phyloP scores from a whole-genome alignment of 1,140 invertebrate species.

The Drosophila chauvacae region DNA sequence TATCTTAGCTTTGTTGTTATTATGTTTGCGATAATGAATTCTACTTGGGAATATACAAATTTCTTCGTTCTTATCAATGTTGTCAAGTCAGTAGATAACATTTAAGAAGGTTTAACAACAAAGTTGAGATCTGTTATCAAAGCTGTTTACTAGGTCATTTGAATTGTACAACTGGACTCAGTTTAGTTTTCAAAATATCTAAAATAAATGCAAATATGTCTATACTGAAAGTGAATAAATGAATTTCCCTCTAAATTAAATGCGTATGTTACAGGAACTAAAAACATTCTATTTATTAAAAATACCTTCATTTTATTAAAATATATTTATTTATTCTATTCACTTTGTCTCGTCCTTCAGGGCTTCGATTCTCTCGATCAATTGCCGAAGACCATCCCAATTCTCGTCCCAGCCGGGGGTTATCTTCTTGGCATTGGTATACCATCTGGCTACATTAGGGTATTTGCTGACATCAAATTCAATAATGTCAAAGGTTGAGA shows the following conservation, averaged over 20 bases:
- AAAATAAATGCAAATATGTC: neutral
- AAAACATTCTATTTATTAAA: neutral
- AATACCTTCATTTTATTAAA: neutral
- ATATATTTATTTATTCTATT: neutral
- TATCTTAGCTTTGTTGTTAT: neutral
- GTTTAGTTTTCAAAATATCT: neutral
- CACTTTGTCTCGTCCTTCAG: conserved; percentile 1
- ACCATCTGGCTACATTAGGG: conserved; percentile 89
- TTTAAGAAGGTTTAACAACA: neutral
- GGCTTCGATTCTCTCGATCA: conserved; percentile 1
- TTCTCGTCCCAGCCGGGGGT: conserved; percentile 91
- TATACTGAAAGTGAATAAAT: too few relatives aligned
- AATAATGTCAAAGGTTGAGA: conserved; percentile 88
- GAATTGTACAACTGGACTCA: neutral
- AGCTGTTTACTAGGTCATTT: neutral
- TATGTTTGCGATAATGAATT: neutral
- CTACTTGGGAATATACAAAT: neutral
- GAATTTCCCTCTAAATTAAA: too few relatives aligned
- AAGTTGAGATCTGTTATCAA: neutral
- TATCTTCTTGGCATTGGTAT: conserved; percentile 87
- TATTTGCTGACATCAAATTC: conserved; percentile 88
- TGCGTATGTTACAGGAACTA: neutral
- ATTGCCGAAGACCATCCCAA: conserved; percentile 84
- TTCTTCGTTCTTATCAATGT: neutral
- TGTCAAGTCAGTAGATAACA: neutral